Evolutionary conservation across 2,113 vertebrate genomes (phyloP).

Genomic region (Otolemur garnettii): DNA sequence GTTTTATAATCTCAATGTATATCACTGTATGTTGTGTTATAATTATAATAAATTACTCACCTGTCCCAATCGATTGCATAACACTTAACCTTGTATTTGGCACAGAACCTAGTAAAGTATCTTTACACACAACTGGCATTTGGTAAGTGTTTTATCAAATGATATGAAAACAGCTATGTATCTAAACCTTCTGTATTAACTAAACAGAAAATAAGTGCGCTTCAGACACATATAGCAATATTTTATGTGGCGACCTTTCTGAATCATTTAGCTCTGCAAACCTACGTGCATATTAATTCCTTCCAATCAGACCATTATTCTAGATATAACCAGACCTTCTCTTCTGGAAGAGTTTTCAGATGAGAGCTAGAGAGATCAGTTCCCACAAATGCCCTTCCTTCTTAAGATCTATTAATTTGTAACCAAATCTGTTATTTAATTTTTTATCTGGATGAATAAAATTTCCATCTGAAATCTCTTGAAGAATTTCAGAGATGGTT

Average conservation of each 20-base stretch:
- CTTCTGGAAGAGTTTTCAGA: neutral
- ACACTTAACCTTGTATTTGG: neutral
- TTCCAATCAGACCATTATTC: neutral
- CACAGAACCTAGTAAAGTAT: neutral
- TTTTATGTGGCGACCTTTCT: neutral
- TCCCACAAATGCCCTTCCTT: neutral
- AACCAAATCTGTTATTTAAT: constrained; percentile 15
- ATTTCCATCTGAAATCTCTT: neutral
- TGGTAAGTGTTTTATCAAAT: neutral
- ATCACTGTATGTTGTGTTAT: neutral
- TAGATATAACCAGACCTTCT: neutral
- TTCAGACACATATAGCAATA: neutral
- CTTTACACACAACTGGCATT: neutral
- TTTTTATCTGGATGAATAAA: neutral
- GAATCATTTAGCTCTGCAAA: neutral
- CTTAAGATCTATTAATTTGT: neutral
- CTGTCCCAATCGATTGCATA: neutral
- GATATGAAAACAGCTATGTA: neutral
- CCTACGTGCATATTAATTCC: neutral
- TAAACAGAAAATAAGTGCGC: constrained; percentile 3
- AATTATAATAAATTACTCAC: neutral
- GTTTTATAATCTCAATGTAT: neutral
- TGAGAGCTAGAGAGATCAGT: neutral
- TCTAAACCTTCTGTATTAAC: neutral
- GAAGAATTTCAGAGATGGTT: neutral